These are phyloP conservation scores for Mystacides longicornis DNA, from an alignment of 2,888 invertebrate species.

Conservation along the genomic window DNA sequence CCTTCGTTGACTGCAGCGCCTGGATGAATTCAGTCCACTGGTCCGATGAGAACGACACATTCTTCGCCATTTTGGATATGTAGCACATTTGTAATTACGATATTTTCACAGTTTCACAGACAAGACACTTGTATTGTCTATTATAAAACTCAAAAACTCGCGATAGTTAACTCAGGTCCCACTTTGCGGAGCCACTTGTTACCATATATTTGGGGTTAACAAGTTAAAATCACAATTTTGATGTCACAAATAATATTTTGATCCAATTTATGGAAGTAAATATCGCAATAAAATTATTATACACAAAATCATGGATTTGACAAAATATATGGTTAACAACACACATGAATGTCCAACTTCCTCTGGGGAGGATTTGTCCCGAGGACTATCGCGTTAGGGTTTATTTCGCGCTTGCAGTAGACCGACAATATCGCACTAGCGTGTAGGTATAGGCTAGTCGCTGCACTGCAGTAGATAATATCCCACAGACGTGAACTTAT, in stretches of 20 bases:
- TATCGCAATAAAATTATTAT: too few species aligned
- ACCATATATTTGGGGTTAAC: background rate
- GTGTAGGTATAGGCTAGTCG: too few species aligned
- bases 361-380: background rate
- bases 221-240: background rate
- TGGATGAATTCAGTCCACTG: constrained; percentile 3
- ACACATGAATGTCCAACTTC: background rate
- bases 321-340: background rate
- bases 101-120: background rate
- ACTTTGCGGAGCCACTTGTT: background rate
- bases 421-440: too few species aligned
- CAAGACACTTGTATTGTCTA: background rate
- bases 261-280: too few species aligned
- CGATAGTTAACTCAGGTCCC: constrained; percentile 3
- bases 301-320: too few species aligned
- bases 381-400: background rate
- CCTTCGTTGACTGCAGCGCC: constrained; percentile 2
- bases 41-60: background rate
- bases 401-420: background rate
- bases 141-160: background rate
- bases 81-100: background rate
- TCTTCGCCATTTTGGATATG: background rate
- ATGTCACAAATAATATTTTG: background rate
- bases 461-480: too few species aligned
- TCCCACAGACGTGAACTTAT: background rate